phyloP scores from a whole-genome alignment of 2,113 vertebrate species.

The Amphiprion percula region DNA sequence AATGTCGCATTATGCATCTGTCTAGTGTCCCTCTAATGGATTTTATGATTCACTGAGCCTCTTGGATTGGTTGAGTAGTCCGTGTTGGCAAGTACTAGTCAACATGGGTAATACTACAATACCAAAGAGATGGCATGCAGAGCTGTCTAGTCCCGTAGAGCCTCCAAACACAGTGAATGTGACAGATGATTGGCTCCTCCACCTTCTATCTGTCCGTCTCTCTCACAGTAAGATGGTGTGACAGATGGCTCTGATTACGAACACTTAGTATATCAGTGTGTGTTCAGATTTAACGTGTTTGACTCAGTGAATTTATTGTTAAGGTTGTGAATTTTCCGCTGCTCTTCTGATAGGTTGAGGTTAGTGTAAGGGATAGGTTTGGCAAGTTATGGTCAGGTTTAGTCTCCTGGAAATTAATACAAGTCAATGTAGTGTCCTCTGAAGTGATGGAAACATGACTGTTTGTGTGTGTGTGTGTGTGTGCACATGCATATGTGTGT shows the following conservation, averaged over 20 bases:
- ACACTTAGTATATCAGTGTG: conserved; percentile 11
- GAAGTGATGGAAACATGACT: conserved; percentile 1
- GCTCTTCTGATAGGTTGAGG: not conserved
- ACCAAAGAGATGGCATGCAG: conserved; percentile 18
- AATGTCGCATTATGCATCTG: not conserved
- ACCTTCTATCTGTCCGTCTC: conserved; percentile 43
- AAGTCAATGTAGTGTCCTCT: conserved; percentile 7
- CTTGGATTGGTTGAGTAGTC: conserved; percentile 3
- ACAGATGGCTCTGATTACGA: conserved; percentile 33
- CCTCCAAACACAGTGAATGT: conserved; percentile 39
- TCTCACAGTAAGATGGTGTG: conserved; percentile 16
- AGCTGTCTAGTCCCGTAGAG: conserved; percentile 18
- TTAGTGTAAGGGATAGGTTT: not conserved
- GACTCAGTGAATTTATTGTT: conserved; percentile 6
- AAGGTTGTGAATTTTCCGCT: not conserved
- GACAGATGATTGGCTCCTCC: conserved; percentile 66
- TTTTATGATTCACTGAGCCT: not conserved
- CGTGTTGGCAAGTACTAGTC: not conserved
- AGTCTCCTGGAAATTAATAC: not conserved
- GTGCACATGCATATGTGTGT: too few relatives aligned
- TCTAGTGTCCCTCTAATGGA: not conserved
- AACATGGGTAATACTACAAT: not conserved
- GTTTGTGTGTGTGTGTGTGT: not conserved
- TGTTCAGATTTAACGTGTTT: not conserved
- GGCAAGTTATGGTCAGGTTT: not conserved